Percentiles rank a stretch among this genome's conserved stretches.
These are phyloP conservation scores for Coelopa frigida DNA, from an alignment of 1,140 invertebrate species.

Conservation along the genomic window DNA sequence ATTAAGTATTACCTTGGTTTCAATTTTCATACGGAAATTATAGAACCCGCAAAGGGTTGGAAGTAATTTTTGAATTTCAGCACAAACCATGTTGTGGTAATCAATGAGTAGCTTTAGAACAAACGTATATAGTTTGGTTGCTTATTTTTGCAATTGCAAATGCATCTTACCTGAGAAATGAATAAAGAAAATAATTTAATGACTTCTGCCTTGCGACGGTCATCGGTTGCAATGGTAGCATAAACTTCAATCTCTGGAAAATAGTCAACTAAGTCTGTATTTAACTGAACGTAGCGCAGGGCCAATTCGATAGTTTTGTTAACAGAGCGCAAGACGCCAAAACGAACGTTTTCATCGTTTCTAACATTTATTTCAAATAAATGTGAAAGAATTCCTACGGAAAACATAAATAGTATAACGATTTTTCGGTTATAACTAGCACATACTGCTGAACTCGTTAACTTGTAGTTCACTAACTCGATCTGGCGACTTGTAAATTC, in stretches of 20 bases:
- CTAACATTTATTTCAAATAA: slow-evolving; percentile 12
- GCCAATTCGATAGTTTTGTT: slow-evolving; percentile 14
- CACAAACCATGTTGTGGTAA: slow-evolving; percentile 29
- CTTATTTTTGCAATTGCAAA: no score
- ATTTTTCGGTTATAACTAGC: neutral
- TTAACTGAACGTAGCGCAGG: slow-evolving; percentile 11
- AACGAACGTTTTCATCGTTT: slow-evolving; percentile 6
- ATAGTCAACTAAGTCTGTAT: slow-evolving; percentile 12
- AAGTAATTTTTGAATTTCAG: slow-evolving; percentile 28
- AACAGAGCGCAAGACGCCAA: slow-evolving; percentile 7
- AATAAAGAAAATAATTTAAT: slow-evolving; percentile 15
- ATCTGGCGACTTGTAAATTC: slow-evolving; percentile 7
- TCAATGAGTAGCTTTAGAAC: slow-evolving; percentile 24
- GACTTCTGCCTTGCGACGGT: slow-evolving; percentile 11
- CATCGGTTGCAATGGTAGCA: slow-evolving; percentile 9
- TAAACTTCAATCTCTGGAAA: slow-evolving; percentile 13
- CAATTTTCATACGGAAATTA: slow-evolving; percentile 8
- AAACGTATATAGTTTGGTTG: no score
- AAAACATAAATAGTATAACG: neutral
- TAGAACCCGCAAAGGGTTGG: slow-evolving; percentile 29
- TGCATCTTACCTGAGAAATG: slow-evolving; percentile 9
- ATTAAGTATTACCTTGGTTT: slow-evolving; percentile 18
- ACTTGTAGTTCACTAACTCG: slow-evolving; percentile 11
- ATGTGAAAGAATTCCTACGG: slow-evolving; percentile 13
- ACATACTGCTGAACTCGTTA: slow-evolving; percentile 13